Base-by-base conservation (phyloP, 2,797 vertebrate genomes). In the Pseudochromis fuscus region DNA sequence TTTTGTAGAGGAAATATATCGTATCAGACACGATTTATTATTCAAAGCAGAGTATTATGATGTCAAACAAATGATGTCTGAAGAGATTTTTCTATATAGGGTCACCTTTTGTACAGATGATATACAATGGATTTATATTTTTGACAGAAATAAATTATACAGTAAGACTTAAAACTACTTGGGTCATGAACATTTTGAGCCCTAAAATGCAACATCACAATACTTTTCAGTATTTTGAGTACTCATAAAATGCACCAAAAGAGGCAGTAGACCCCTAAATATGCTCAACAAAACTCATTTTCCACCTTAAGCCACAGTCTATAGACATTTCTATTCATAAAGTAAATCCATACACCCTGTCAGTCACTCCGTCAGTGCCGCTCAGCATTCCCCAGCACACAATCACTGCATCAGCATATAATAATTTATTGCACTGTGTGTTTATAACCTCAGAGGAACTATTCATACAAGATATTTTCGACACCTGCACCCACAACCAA, bases 381-480 rank as follows among this genome's bases (percentile, higher is more conserved):
- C 55, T 75, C 65, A 68, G 38, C 51, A 7, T 67, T 57, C 46
- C 28, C 74, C 74, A 19, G 55, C 71, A 48, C 27, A 31, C 70
- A 72, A 86, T 75, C 82, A 46, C 72, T 67, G 76, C 72, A 79
- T 81, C 81, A 79, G 66, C 55, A 38, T 37, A 19, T 31, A 45
- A 64, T 76, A 33, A 78, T 79, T 76, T 62, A 61, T 64, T 69
- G 66, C 75, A 15, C 38, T 46, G 60, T 71, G 69, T 67, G 68
- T 88, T 73, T 67, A 58, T 69, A 42, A 78, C 57, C 85, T 77
- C 63, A 55, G 75, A 85, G 74, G 80, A 89, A 63, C 61, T 85
- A 64, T 87, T 88, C 72, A 81, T 73, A 74, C 75, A 45, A 66
- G 56, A 81, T 88, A 81, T 82, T 69, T 81, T 79, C 76, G 85